These are phyloP conservation scores for Chrysodeixis includens DNA, from an alignment of 2,888 invertebrate genomes.

Conservation along the genomic window DNA sequence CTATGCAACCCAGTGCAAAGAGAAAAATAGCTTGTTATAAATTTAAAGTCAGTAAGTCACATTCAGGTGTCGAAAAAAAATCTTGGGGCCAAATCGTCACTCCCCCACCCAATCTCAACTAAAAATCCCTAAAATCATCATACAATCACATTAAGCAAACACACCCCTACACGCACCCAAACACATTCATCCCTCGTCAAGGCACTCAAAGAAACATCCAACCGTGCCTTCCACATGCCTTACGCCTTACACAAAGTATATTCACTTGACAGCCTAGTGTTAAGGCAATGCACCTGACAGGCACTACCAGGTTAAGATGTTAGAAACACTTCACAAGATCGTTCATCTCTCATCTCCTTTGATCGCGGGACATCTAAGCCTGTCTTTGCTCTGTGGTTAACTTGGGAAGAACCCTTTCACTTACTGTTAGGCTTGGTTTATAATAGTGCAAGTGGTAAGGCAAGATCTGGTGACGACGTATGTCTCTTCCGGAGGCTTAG, in stretches of 20 bases:
- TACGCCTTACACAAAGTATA: slow-evolving; percentile 12
- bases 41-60: too few species aligned
- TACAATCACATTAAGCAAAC: too few species aligned
- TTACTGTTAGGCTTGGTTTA: slow-evolving; percentile 38
- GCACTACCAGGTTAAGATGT: slow-evolving; percentile 42
- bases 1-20: too few species aligned
- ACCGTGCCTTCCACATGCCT: not conserved
- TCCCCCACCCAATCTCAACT: too few species aligned
- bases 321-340: slow-evolving; percentile 39
- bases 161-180: not conserved
- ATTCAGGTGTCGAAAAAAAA: too few species aligned
- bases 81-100: too few species aligned
- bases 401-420: slow-evolving; percentile 37
- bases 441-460: not conserved
- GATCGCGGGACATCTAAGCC: slow-evolving; percentile 37
- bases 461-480: not conserved
- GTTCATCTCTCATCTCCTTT: slow-evolving; percentile 42
- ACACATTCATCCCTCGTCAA: not conserved
- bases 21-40: too few species aligned
- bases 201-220: slow-evolving; percentile 4
- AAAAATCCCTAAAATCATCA: too few species aligned
- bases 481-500: not conserved
- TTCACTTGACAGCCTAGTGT: slow-evolving; percentile 21
- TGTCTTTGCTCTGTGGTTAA: slow-evolving; percentile 35
- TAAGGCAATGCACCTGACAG: slow-evolving; percentile 30